Base-by-base conservation (phyloP, 2,797 vertebrate species). In the Gymnodraco acuticeps region DNA sequence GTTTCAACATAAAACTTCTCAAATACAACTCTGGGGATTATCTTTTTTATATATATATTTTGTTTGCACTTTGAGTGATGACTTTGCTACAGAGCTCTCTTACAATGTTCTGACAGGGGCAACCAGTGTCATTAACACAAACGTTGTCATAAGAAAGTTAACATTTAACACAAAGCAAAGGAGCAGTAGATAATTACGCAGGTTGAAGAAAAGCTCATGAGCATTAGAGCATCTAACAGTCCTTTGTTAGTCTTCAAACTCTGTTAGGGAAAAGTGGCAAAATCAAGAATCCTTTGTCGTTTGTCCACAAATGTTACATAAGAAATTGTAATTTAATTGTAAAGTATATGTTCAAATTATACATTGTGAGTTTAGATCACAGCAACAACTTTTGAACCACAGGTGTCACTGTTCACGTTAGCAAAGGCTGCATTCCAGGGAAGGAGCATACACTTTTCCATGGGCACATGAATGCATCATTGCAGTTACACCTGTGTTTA, bases 361-460 rank as follows among this genome's bases (percentile, higher is more conserved):
- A 54, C 3, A 3, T 12, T 53, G 51, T 53, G 20, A 6, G 15
- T 15, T 14, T 53, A 23, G 20, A 13, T 2, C 13, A 27, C 27
- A 27, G 27, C 27, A 27, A 53, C 46, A 50, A 14, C 61, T 20
- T 19, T 23, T 20, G 31, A 23, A 65, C 48, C 48, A 52, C 33
- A 64, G 63, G 48, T 64, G 33, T 64, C 63, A 51, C 19, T 64
- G 3, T 27, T 27, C 27, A 27, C 27, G 14, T 64, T 23, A 23
- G 48, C 14, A 41, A 64, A 64, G 63, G 63, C 42, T 62, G 9
- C 20, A 47, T 12, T 47, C 20, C 43, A 42, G n/a, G 15, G 46
- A 20, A 12, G 31, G 31, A 51, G 31, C 43, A 12, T 10, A 20
- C 19, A 64, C 50, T 23, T 20, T 42, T 17, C 15, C 50, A 42